Evolutionary conservation across 2,888 invertebrate genomes (phyloP).

Genomic region (Apotomis capreana): DNA sequence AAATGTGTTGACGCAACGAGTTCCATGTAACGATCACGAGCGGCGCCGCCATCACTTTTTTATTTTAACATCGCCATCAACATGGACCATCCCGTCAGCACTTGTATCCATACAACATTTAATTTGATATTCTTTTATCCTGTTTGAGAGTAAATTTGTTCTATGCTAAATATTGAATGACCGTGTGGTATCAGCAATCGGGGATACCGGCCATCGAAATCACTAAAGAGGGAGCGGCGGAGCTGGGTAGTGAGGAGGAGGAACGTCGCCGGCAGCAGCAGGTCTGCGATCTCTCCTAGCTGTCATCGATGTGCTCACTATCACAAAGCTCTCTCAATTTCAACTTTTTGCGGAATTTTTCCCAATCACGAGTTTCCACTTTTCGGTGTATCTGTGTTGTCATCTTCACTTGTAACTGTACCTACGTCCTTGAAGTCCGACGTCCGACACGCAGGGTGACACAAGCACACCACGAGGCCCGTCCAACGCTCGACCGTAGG

Average conservation of each 20-base stretch:
- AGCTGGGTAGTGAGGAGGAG: slow-evolving; percentile 88
- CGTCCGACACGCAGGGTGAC: slow-evolving; percentile 57
- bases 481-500: slow-evolving; percentile 26
- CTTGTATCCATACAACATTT: slow-evolving; percentile 52
- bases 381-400: slow-evolving; percentile 80
- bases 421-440: slow-evolving; percentile 73
- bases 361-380: slow-evolving; percentile 78
- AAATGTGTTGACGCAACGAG: slow-evolving; percentile 35
- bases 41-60: slow-evolving; percentile 42
- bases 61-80: slow-evolving; percentile 52
- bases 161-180: slow-evolving; percentile 74
- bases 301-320: slow-evolving; percentile 81
- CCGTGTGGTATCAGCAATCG: slow-evolving; percentile 81
- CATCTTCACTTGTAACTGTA: slow-evolving; percentile 70
- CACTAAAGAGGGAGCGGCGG: slow-evolving; percentile 89
- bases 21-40: slow-evolving; percentile 32
- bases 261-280: slow-evolving; percentile 74
- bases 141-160: slow-evolving; percentile 58
- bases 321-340: slow-evolving; percentile 75
- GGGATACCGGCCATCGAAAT: slow-evolving; percentile 88
- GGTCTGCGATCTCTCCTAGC: slow-evolving; percentile 81
- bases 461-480: slow-evolving; percentile 35
- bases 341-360: slow-evolving; percentile 70
- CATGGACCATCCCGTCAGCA: slow-evolving; percentile 64
- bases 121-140: slow-evolving; percentile 65